These are phyloP conservation scores for Odontomachus brunneus DNA, from an alignment of 1,140 invertebrate genomes.

Conservation along the genomic window DNA sequence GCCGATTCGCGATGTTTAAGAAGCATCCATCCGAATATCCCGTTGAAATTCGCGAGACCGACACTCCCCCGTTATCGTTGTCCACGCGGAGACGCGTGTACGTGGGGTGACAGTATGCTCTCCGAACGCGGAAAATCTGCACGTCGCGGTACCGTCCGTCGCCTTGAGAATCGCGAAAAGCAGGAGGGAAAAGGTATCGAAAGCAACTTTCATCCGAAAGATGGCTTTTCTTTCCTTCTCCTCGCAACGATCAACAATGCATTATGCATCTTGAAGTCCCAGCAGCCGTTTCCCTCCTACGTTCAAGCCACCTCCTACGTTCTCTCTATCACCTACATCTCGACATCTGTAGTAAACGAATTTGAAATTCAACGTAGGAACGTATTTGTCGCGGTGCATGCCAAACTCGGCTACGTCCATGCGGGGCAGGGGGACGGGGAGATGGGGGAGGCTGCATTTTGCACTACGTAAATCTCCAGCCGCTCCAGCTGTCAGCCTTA, in stretches of 20 bases:
- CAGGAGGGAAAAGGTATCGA: slow-evolving; percentile 19
- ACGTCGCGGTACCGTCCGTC: too few species aligned
- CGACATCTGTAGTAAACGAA: slow-evolving; percentile 35
- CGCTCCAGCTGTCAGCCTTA: slow-evolving; percentile 10
- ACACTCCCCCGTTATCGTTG: neutral
- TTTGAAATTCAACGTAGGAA: slow-evolving; percentile 48
- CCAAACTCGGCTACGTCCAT: slow-evolving; percentile 14
- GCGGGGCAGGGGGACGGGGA: too few species aligned
- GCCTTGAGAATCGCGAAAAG: neutral
- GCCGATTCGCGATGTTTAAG: neutral
- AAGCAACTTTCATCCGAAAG: slow-evolving; percentile 21
- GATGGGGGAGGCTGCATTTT: slow-evolving; percentile 15
- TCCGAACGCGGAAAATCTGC: neutral
- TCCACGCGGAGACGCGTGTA: neutral
- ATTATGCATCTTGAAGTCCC: slow-evolving; percentile 38
- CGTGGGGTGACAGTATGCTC: too few species aligned
- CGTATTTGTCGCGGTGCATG: slow-evolving; percentile 48
- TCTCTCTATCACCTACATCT: slow-evolving; percentile 11
- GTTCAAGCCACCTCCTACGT: neutral
- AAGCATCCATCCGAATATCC: neutral
- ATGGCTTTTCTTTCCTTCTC: slow-evolving; percentile 2
- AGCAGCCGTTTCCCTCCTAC: slow-evolving; percentile 15
- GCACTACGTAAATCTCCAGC: slow-evolving; percentile 51
- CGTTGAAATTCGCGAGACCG: neutral
- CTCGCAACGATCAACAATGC: slow-evolving; percentile 35